Evolutionary conservation across 2,888 invertebrate genomes (phyloP).

Genomic region (Meandrusa payeni): DNA sequence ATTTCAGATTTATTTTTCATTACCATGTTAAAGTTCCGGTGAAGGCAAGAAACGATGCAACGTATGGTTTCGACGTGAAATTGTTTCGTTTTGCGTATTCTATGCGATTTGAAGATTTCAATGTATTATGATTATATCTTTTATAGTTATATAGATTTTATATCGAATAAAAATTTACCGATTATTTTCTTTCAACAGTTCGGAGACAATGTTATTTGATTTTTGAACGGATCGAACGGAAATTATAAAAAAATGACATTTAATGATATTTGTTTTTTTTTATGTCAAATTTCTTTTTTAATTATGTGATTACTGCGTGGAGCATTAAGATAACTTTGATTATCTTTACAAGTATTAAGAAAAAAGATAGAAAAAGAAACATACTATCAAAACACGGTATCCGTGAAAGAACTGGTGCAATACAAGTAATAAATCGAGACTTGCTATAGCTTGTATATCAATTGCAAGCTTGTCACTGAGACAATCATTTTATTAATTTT

Average conservation of each 20-base stretch:
- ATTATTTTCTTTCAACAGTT: constrained; percentile 3
- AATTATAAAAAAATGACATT: not conserved
- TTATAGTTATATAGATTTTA: constrained; percentile 25
- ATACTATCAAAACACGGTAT: too few species aligned
- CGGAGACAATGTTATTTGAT: not conserved
- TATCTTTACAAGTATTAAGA: too few species aligned
- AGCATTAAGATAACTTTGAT: too few species aligned
- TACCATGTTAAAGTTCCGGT: constrained; percentile 21
- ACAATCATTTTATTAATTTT: too few species aligned
- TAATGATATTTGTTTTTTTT: constrained; percentile 4
- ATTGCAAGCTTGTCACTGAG: too few species aligned
- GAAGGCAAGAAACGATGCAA: constrained; percentile 27
- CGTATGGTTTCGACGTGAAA: constrained; percentile 24
- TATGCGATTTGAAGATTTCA: constrained; percentile 39
- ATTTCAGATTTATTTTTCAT: too few species aligned
- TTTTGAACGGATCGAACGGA: not conserved
- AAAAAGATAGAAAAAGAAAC: too few species aligned
- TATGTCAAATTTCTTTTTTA: not conserved
- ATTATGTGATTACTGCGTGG: not conserved
- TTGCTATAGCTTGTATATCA: too few species aligned
- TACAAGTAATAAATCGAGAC: too few species aligned
- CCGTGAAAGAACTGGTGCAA: too few species aligned
- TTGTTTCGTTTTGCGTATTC: constrained; percentile 33
- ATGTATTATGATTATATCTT: constrained; percentile 42
- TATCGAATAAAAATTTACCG: constrained; percentile 40